Base-by-base conservation (phyloP, 1,140 invertebrate species). In the Aphidius ervi region DNA sequence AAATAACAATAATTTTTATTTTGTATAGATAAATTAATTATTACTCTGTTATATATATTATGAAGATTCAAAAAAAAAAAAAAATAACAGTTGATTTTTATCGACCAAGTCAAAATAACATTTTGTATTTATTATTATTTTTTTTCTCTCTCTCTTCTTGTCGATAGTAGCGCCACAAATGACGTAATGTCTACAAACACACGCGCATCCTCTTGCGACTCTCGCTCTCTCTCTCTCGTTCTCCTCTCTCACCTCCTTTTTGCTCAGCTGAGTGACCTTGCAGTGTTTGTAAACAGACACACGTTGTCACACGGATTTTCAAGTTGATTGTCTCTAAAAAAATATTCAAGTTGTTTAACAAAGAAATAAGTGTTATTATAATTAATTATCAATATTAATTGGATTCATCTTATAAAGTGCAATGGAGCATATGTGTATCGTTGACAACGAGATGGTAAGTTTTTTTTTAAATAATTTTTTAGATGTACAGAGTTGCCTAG, bases 221-320 rank as follows among this genome's bases (percentile, higher is more conserved):
- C 23, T 23, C 23, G 1, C 23, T 31, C 23, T 31, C 4, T 1
- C 23, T 31, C 23, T 31, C 23, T 31, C 2, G 1, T 4, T 31
- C 23, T 31, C 23, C 23, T 31, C 23, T 31, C 23, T 31, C 23
- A 31, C 23, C 23, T 31, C 23, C 4, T 31, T 39, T 39, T 50
- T 54, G 9, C 52, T n/a, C 59, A 61, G 52, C 52, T 55, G 45
- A 69, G 68, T 78, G 76, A 77, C 75, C 76, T 78, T 78, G 76
- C 71, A 71, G 74, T 78, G 76, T 78, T 78, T 78, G 76, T 77
- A 78, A 78, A 78, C 76, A 77, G 73, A 76, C 72, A 76, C 75
- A 77, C 75, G 76, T 75, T 78, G 75, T 65, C 63, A 61, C 67
- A 63, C 49, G 43, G 45, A 61, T n/a, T 59, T 58, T 23, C 23